These are phyloP conservation scores for Lathronympha strigana DNA, from an alignment of 2,888 invertebrate species.

Conservation along the genomic window DNA sequence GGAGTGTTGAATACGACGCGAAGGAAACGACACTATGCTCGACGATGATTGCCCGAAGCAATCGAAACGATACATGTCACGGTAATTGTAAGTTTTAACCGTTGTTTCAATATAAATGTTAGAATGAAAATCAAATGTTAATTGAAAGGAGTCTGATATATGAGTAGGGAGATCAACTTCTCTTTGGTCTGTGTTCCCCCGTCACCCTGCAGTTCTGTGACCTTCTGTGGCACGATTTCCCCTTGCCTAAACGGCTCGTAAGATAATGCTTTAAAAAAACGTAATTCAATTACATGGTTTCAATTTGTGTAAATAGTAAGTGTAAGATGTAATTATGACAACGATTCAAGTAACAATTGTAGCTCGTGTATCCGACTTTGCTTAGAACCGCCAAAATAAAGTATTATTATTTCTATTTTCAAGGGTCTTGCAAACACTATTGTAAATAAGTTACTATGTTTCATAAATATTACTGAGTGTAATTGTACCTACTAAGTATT, in stretches of 20 bases:
- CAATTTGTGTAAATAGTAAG: constrained; percentile 73
- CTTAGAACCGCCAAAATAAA: constrained; percentile 80
- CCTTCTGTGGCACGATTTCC: constrained; percentile 1
- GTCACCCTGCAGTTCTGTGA: too few species aligned
- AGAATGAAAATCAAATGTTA: too few species aligned
- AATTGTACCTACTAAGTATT: not conserved
- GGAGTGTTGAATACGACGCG: too few species aligned
- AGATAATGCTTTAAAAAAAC: constrained; percentile 53
- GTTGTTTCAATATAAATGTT: too few species aligned
- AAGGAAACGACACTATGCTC: too few species aligned
- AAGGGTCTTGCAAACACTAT: constrained; percentile 38
- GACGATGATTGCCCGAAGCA: too few species aligned
- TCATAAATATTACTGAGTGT: not conserved
- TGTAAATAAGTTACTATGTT: constrained; percentile 4
- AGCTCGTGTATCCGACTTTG: constrained; percentile 70
- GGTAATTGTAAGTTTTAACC: too few species aligned
- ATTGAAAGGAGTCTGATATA: too few species aligned
- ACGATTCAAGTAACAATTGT: constrained; percentile 54
- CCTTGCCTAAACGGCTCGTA: constrained; percentile 12
- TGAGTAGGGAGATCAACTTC: too few species aligned
- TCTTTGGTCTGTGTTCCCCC: too few species aligned
- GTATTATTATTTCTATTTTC: constrained; percentile 66
- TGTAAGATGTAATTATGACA: constrained; percentile 59
- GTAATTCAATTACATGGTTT: constrained; percentile 76
- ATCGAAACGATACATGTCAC: too few species aligned